Base-by-base conservation (phyloP, 2,797 vertebrate genomes). In the Valencia hispanica region DNA sequence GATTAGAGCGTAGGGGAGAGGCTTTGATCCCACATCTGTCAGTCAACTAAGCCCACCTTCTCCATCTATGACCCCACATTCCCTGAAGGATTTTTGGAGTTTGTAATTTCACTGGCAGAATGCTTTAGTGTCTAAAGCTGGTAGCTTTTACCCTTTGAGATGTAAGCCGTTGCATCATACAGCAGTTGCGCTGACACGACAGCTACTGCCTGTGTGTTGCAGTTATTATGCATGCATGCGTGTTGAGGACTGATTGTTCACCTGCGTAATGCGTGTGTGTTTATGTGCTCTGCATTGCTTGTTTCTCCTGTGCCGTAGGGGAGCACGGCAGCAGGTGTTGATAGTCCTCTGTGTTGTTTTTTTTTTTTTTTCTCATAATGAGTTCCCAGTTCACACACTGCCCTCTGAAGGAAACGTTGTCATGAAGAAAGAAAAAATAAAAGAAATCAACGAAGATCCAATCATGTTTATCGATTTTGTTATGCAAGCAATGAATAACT, bases 311-410 rank as follows among this genome's bases (percentile, higher is more conserved):
- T 68, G 87, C 88, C 34, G 5, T 63, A 79, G 87, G 88, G 87
- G 77, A 82, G 72, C 20, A 47, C 77, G 80, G 89, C 75, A 88
- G 89, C 92, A 93, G 92, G 91, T 93, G 91, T 78, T 83, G 77
- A 76, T 75, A 75, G 79, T 90, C 87, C 84, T 87, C 66, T 55
- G 84, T 90, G 88, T n/a, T n/a, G 76, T 83, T 30, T 59, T 20
- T 63, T 63, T 25, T 41, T 66, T 68, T 68, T 90, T 87, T 80
- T 77, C 70, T 87, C 77, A 74, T 94, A 92, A 93, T 92, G 85
- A 94, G 91, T 57, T 93, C 92, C 89, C 91, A 89, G 80, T 90
- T 74, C 77, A 10, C 89, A 70, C 74, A 1, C 55, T 36, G 72
- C 81, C 85, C 86, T 91, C 89, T 66, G 53, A 84, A 88, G 84